Evolutionary conservation across 2,797 vertebrate species (phyloP).

Genomic region (Pipistrellus kuhlii): DNA sequence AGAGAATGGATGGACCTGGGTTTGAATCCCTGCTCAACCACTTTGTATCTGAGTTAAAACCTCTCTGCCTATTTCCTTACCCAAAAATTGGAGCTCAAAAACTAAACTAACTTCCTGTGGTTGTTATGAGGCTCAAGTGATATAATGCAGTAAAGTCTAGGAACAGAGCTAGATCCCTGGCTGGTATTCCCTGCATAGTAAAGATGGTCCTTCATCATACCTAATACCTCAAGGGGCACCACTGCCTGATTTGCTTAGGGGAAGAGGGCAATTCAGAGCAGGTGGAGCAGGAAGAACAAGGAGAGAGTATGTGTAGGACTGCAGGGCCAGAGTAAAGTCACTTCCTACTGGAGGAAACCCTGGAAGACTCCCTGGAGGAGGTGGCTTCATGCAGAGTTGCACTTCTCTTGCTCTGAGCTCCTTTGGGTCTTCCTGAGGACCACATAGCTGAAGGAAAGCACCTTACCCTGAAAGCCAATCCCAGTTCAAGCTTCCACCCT

Average conservation of each 20-base stretch:
- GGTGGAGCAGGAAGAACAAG: not conserved
- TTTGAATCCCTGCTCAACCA: not conserved
- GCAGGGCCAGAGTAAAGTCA: not conserved
- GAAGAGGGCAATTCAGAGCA: not conserved
- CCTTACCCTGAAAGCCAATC: not conserved
- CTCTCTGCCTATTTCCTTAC: not conserved
- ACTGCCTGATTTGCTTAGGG: not conserved
- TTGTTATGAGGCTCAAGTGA: conserved; percentile 28
- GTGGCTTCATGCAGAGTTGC: not conserved
- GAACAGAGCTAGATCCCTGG: not conserved
- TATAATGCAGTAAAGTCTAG: not conserved
- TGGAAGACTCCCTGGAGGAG: not conserved
- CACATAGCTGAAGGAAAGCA: not conserved
- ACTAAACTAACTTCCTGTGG: not conserved
- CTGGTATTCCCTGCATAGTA: not conserved
- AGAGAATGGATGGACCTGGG: not conserved
- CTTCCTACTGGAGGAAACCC: not conserved
- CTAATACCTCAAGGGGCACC: not conserved
- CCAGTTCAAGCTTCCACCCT: not conserved
- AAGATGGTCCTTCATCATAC: not conserved
- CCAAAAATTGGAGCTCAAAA: not conserved
- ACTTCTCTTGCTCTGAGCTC: not conserved
- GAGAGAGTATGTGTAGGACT: not conserved
- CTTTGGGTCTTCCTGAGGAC: not conserved
- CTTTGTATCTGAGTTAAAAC: not conserved